phyloP scores from a whole-genome alignment of 2,888 invertebrate species.

The Glyphotaelius pellucidus region DNA sequence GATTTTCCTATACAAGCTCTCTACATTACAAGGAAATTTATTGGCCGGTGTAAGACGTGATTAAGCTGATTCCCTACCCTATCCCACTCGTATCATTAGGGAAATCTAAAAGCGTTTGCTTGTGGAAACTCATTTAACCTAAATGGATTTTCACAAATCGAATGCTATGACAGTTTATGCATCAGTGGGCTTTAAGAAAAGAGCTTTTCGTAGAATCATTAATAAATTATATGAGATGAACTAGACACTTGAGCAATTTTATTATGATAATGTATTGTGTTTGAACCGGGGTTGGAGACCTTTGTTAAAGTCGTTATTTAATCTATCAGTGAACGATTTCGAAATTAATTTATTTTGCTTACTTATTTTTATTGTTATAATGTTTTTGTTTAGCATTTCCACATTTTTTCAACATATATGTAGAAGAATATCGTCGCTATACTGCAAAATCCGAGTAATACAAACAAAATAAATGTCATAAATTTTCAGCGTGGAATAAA shows the following conservation, averaged over 20 bases:
- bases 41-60: background rate
- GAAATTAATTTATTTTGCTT: too few relatives aligned
- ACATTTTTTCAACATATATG: too few relatives aligned
- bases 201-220: background rate
- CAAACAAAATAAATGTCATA: too few relatives aligned
- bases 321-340: background rate
- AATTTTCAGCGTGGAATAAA: too few relatives aligned
- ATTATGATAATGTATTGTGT: background rate
- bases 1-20: background rate
- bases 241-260: background rate
- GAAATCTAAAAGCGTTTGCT: constrained; percentile 19
- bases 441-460: too few relatives aligned
- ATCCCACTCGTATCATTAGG: background rate
- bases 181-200: constrained; percentile 8
- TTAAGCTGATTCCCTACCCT: background rate
- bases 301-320: too few relatives aligned
- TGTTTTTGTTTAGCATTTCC: too few relatives aligned
- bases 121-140: constrained; percentile 19
- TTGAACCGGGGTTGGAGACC: background rate
- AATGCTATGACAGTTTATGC: constrained; percentile 22
- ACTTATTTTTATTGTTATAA: too few relatives aligned
- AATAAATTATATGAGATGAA: background rate
- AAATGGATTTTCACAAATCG: constrained; percentile 14
- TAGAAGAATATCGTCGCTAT: too few relatives aligned
- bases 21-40: background rate